Evolutionary conservation across 2,797 vertebrate genomes (phyloP), one percentile per base, ranked within the genome.

Genomic region (Sebastes trivittatus): DNA sequence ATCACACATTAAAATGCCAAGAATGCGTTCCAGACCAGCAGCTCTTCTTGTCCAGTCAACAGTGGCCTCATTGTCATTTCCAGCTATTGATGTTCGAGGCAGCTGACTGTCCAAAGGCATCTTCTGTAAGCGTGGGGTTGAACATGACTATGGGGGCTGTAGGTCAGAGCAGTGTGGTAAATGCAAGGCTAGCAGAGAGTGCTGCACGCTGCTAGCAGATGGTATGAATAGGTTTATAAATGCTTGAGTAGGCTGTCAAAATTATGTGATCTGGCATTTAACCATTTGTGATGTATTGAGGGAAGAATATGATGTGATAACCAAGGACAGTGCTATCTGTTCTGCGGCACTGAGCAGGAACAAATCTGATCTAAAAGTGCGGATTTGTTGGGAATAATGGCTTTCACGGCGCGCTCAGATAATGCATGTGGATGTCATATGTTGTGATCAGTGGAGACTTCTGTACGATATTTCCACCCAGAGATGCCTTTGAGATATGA

Each of bases 181-280:
- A 89, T 82, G 84, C 63, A 82, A 42, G 66, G 72, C 55, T 32
- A 78, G 83, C 55, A 75, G 77, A 58, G 69, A 73, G 61, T 55
- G 38, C n/a, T 76, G 77, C 59, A 16, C 67, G 66, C 62, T 55
- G 75, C 81, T 70, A 86, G 76, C 84, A 88, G 87, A 82, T 59
- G 79, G 79, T 88, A 84, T 84, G 84, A 91, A 92, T 88, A 79
- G 77, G 75, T 88, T 87, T 84, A 75, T 82, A 89, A 87, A 88
- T 85, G 91, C 88, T 88, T 78, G 86, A 92, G 83, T 89, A 68
- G 78, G 84, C 78, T 91, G 88, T 91, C 90, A 85, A 83, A 88
- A 80, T 89, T 76, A 92, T 92, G 59, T 55, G 75, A 89, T 91
- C 85, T 88, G 81, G 70, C 87, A 86, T 91, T 91, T 89, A 87